Percentiles rank a stretch among this genome's conserved stretches.
phyloP scores from a whole-genome alignment of 2,797 vertebrate genomes.

The Pampus argenteus region DNA sequence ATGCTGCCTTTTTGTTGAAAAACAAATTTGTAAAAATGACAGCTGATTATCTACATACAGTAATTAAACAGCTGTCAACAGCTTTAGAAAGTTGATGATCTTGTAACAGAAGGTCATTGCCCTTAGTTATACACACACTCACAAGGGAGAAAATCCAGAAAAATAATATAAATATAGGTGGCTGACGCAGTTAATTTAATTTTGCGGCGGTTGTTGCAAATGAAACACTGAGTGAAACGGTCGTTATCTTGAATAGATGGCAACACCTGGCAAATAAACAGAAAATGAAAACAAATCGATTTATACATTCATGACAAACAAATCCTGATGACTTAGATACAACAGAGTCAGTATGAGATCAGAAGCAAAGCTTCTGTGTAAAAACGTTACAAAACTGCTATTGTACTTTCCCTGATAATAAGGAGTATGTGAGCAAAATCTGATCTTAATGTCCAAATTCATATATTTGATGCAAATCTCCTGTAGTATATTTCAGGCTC shows the following conservation, averaged over 20 bases:
- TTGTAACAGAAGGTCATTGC: not conserved
- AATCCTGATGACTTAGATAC: conserved; percentile 23
- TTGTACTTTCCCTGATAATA: conserved; percentile 11
- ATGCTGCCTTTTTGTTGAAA: not conserved
- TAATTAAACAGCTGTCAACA: not conserved
- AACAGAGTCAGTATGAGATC: conserved; percentile 20
- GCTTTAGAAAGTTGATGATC: conserved; percentile 8
- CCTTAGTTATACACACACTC: conserved; percentile 3
- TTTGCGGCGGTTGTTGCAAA: conserved; percentile 17
- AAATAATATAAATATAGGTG: conserved; percentile 25
- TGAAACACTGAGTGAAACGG: conserved; percentile 5
- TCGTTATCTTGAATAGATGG: conserved; percentile 5
- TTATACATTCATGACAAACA: conserved; percentile 16
- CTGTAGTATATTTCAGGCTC: not conserved
- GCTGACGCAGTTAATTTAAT: conserved; percentile 9
- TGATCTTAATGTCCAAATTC: conserved; percentile 5
- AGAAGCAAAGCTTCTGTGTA: conserved; percentile 10
- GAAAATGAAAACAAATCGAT: conserved; percentile 29
- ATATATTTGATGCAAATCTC: not conserved
- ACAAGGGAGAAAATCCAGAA: conserved; percentile 2
- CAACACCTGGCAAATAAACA: conserved; percentile 32
- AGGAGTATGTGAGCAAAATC: conserved; percentile 18
- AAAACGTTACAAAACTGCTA: conserved; percentile 5
- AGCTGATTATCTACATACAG: not conserved
- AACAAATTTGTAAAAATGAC: not conserved